Evolutionary conservation across 1,140 invertebrate species (phyloP), one percentile per base, ranked within the genome.

Genomic region (Caenorhabditis inopinata): DNA sequence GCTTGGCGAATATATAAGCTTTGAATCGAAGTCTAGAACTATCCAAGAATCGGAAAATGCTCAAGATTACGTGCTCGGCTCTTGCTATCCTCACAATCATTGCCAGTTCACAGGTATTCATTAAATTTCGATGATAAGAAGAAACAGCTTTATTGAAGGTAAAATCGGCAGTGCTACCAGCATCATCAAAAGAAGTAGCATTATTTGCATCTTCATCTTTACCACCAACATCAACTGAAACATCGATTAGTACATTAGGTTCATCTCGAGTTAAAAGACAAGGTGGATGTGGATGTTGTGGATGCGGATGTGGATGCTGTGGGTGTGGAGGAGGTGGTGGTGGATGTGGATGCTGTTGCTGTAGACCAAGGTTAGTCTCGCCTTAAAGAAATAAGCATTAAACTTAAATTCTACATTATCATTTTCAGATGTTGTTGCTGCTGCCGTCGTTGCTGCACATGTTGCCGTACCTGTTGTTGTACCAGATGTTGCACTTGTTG

Each of bases 371-470:
- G 58, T 68, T 42, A 42, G 38, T 42, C 4, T 38, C 38, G 46
- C 5, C 23, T 74, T 45, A 12, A 0, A 45, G 12, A 7, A 29
- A 45, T 21, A 53, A 53, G 18, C 18, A 7, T 42, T 5, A 42
- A 5, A 14, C 38, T 42, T 5, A 7, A 42, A 42, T 42, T 42
- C 6, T 7, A 42, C 38, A 42, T 58, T 18, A 18, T 32, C 7
- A 48, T 9, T 53, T 77, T 7, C 42, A 51, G 78, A 79, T 79
- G 78, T 25, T 79, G 78, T 46, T 79, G 78, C 23, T 79, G 78
- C n/a, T 58, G 78, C 12, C 78, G 51, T 68, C 48, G 62, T 18
- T 79, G 78, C 38, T 79, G 77, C 14, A 78, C 77, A 6, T 78
- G 78, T 35, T 79, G 78, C 78, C 58, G 58, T 68, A 68, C 58